phyloP scores from a whole-genome alignment of 2,888 invertebrate species.

The Volucella inflata region DNA sequence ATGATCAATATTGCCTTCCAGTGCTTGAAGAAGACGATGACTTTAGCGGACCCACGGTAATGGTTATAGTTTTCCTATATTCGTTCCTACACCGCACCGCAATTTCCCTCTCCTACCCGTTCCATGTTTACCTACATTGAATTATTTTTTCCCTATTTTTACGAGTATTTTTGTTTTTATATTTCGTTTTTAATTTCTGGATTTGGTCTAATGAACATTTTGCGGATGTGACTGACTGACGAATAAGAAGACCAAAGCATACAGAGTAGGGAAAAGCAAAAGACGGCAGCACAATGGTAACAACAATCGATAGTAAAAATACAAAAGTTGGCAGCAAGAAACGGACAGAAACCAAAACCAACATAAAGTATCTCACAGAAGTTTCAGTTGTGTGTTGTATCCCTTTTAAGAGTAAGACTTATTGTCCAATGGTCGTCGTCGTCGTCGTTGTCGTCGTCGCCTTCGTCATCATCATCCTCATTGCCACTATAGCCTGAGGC shows the following conservation, averaged over 20 bases:
- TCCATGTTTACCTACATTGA: conserved; percentile 45
- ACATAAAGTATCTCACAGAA: conserved; percentile 36
- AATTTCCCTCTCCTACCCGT: conserved; percentile 36
- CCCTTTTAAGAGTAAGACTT: conserved; percentile 8
- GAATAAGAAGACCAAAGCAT: conserved; percentile 40
- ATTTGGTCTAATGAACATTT: conserved; percentile 71
- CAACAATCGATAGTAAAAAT: conserved; percentile 47
- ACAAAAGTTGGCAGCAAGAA: conserved; percentile 29
- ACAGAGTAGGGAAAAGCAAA: conserved; percentile 45
- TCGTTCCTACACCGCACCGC: conserved; percentile 11
- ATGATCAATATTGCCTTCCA: neutral
- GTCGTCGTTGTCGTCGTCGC: neutral
- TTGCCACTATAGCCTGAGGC: too few relatives aligned
- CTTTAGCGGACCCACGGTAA: conserved; percentile 3
- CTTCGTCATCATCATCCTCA: neutral
- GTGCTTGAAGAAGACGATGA: conserved; percentile 17
- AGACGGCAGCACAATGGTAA: conserved; percentile 37
- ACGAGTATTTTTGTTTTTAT: neutral
- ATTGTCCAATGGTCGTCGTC: neutral
- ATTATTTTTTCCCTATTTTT: conserved; percentile 40
- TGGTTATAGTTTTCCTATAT: conserved; percentile 22
- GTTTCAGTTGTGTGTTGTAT: neutral
- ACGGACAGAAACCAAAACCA: conserved; percentile 2
- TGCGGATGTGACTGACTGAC: conserved; percentile 68
- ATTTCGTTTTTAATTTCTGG: conserved; percentile 42